Base-by-base conservation (phyloP, 2,113 vertebrate species). In the Ancistrus triradiatus region DNA sequence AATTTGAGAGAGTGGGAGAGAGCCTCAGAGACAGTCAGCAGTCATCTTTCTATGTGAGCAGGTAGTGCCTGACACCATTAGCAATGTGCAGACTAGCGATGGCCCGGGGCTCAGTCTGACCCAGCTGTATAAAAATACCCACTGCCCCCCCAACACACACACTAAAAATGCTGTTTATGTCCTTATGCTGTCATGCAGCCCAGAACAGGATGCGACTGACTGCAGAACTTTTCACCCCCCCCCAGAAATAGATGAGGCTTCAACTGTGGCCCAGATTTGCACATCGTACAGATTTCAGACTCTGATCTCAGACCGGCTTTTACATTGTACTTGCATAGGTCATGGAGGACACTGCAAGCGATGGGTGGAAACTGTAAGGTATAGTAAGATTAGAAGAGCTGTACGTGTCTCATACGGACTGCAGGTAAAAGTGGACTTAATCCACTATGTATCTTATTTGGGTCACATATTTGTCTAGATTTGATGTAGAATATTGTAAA, bases 41-140 rank as follows among this genome's bases (percentile, higher is more conserved):
- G n/a, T n/a, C n/a, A n/a, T n/a, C 25, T 37, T 10, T 68, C 51
- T 28, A 31, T 74, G 66, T 19, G 33, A 48, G 56, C 53, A 51
- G 38, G 17, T 62, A 17, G 18, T 11, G 56, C 59, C 75, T 76
- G 74, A 78, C 63, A 76, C 63, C 63, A 64, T 64, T 76, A 69
- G 63, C 47, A 24, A 47, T 71, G 48, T 58, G 53, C 57, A 61
- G 69, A 78, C 42, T 69, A 38, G 63, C 38, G 66, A 68, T 48
- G 63, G 74, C 74, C 74, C 57, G 49, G 38, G 71, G 77, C 68
- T 74, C 48, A 63, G 68, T 74, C 66, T 78, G 74, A 78, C 77
- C 74, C 74, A 75, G 72, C 72, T 66, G 53, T 70, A 53, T 70
- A 76, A 70, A 76, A 76, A 73, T 73, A 73, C 63, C 70, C 68